Conservation (phyloP, 2,797 vertebrate genomes). For the Acanthis flammea region DNA sequence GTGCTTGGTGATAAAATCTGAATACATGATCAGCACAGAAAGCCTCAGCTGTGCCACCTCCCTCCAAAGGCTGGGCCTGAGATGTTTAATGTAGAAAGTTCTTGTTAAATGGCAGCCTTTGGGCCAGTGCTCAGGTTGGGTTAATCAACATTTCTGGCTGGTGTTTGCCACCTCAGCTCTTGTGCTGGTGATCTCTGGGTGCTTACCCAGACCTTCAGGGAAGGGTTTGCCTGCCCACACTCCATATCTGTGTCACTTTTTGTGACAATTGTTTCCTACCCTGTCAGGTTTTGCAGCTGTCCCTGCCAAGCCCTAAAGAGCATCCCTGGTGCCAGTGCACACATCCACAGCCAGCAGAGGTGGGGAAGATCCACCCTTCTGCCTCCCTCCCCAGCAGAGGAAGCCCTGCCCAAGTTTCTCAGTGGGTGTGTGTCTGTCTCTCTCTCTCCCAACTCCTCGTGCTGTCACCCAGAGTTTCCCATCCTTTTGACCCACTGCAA, state of each 20-base stretch:
- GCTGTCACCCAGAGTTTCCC: background rate
- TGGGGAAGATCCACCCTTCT: background rate
- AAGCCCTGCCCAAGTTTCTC: background rate
- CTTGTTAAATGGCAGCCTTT: background rate
- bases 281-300: background rate
- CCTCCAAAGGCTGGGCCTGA: background rate
- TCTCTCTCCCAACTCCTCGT: background rate
- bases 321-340: background rate
- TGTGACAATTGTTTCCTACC: background rate
- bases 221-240: background rate
- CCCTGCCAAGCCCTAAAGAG: background rate
- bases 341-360: background rate
- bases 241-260: background rate
- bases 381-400: background rate
- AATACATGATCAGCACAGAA: background rate
- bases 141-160: background rate
- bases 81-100: background rate
- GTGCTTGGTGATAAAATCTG: background rate
- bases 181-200: background rate
- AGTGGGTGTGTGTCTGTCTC: background rate
- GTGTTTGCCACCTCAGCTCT: background rate
- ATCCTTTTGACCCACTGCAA: background rate
- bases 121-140: background rate
- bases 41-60: background rate
- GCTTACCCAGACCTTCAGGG: background rate